Evolutionary conservation across 2,888 invertebrate genomes (phyloP).

Genomic region (Norana najaformis): DNA sequence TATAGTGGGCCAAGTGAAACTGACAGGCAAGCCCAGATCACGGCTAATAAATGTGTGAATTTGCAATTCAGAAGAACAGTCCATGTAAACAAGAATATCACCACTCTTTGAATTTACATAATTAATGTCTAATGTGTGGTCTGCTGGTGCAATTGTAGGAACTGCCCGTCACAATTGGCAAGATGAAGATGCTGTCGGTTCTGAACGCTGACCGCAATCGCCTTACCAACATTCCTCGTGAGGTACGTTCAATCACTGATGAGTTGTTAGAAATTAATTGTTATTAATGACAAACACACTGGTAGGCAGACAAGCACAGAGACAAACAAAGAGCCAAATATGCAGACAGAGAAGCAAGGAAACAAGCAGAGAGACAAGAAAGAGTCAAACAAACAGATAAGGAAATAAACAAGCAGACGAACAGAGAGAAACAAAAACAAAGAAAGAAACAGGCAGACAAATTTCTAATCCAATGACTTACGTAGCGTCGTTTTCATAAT

Average conservation of each 20-base stretch:
- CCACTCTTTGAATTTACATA: too few species aligned
- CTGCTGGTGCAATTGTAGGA: constrained; percentile 64
- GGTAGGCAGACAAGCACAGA: background rate
- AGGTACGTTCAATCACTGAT: constrained; percentile 1
- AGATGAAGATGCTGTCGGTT: constrained; percentile 86
- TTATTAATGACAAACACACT: background rate
- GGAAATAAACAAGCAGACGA: too few species aligned
- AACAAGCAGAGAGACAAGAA: background rate
- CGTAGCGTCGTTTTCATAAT: too few species aligned
- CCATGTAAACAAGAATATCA: too few species aligned
- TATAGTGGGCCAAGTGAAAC: background rate
- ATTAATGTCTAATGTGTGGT: background rate
- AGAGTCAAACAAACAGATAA: background rate
- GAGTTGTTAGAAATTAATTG: background rate
- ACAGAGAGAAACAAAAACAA: too few species aligned
- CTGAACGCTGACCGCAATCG: constrained; percentile 96
- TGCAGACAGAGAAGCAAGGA: background rate
- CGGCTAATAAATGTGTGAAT: too few species aligned
- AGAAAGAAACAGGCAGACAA: background rate
- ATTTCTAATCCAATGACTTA: too few species aligned
- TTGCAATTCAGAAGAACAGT: too few species aligned
- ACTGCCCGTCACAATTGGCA: constrained; percentile 87
- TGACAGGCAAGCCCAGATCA: too few species aligned
- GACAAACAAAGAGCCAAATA: background rate
- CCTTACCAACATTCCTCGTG: constrained; percentile 66